These are phyloP conservation scores for Tetragonula carbonaria DNA, from an alignment of 2,888 invertebrate species.

Conservation along the genomic window DNA sequence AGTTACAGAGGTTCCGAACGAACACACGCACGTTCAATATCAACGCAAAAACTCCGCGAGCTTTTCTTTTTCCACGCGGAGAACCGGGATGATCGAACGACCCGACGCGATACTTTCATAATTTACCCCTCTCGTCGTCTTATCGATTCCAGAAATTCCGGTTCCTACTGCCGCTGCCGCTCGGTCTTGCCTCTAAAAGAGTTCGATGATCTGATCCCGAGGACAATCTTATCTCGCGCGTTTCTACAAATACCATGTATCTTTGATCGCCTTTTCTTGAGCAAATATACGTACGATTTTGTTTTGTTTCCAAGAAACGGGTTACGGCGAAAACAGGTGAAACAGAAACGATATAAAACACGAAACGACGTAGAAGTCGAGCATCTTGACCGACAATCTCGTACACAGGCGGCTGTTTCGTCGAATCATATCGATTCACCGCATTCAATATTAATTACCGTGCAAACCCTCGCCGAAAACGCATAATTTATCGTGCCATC, in stretches of 20 bases:
- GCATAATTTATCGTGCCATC: slow-evolving; percentile 56
- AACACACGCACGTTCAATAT: slow-evolving; percentile 20
- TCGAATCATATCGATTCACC: slow-evolving; percentile 42
- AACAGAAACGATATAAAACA: not conserved
- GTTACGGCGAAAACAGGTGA: not conserved
- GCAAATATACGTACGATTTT: not conserved
- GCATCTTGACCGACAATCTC: slow-evolving; percentile 14
- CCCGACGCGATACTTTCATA: slow-evolving; percentile 53
- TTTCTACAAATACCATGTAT: not conserved
- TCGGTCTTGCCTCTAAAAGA: not conserved
- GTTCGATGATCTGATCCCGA: not conserved
- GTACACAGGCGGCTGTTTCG: slow-evolving; percentile 2
- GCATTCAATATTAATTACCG: slow-evolving; percentile 51
- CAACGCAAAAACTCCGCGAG: slow-evolving; percentile 66
- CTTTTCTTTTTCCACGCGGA: slow-evolving; percentile 63
- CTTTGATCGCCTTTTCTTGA: not conserved
- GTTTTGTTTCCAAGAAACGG: not conserved
- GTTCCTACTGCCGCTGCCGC: not conserved
- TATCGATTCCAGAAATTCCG: slow-evolving; percentile 62
- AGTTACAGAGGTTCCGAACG: not conserved
- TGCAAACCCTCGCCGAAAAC: slow-evolving; percentile 20
- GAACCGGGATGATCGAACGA: slow-evolving; percentile 58
- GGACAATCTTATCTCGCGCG: slow-evolving; percentile 8
- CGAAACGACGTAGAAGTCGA: not conserved
- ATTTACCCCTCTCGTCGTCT: slow-evolving; percentile 51